Base-by-base conservation (phyloP, 2,113 vertebrate species). In the Leuciscus idus region DNA sequence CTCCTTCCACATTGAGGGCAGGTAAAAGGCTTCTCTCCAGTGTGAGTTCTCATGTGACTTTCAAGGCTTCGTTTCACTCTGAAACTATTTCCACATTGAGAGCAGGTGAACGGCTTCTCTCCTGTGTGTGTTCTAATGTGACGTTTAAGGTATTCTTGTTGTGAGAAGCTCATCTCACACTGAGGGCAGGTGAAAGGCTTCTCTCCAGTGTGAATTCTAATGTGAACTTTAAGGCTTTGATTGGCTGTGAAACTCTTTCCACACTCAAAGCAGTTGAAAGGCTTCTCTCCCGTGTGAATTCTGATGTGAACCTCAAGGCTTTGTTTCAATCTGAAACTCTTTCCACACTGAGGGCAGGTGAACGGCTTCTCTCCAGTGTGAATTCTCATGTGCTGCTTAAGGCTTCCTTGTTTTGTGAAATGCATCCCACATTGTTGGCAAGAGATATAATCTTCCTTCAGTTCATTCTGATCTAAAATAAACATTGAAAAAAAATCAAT, bases 231-330 rank as follows among this genome's bases (percentile, higher is more conserved):
- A 74, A 74, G 72, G 23, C 72, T 46, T 21, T 74, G 72, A 7
- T 74, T 74, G 43, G 72, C 39, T 15, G 72, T 74, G 72, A 74
- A 74, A 26, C 72, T 23, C 39, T 74, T 74, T 46, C 72, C 72
- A 74, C 72, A 74, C 12, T 26, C 21, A 4, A 23, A 23, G 12
- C 72, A 74, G 23, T 4, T 46, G 23, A 74, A 74, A 26, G 72
- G 72, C 2, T 74, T 74, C 5, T 13, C 21, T 11, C 39, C 72
- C 3, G 72, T 74, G 39, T 74, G 72, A 74, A 1, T 48, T 74
- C 11, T 74, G n/a, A 74, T 26, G 39, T 74, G 72, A 46, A 4
- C 9, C 23, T 48, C 43, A 48, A 74, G 72, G 23, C 39, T 23
- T 46, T n/a, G 36, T 46, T 74, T 57, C 8, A 57, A 23, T 5